These are phyloP conservation scores for Phrynocephalus guinanensis DNA, from an alignment of 2,797 vertebrate genomes.

Conservation along the genomic window DNA sequence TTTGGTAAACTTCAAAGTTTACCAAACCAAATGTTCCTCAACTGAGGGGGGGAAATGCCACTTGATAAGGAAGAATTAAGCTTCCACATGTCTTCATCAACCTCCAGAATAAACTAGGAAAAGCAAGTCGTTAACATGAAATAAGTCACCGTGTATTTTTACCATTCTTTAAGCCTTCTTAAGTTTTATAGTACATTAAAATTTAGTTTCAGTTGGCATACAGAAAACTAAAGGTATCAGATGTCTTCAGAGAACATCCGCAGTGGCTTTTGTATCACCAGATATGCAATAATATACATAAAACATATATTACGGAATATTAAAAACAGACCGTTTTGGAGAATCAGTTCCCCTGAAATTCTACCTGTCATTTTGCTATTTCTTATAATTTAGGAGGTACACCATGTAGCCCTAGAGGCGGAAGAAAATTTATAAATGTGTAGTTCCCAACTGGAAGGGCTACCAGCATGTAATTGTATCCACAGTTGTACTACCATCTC, in stretches of 20 bases:
- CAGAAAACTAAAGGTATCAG: neutral
- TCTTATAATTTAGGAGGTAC: neutral
- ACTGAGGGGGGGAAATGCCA: too few species aligned
- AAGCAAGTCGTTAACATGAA: neutral
- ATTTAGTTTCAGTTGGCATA: neutral
- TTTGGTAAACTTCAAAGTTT: neutral
- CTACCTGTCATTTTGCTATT: slow-evolving; percentile 20
- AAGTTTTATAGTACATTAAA: neutral
- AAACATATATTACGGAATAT: too few species aligned
- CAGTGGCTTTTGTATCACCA: neutral
- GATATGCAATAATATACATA: neutral
- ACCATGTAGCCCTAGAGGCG: slow-evolving; percentile 21
- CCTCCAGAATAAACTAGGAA: neutral
- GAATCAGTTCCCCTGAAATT: neutral
- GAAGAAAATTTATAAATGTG: slow-evolving; percentile 66
- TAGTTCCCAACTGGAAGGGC: slow-evolving; percentile 53
- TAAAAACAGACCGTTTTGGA: neutral
- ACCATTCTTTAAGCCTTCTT: neutral
- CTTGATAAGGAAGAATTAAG: neutral
- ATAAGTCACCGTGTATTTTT: neutral
- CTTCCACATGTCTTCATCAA: neutral
- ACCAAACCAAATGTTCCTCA: neutral
- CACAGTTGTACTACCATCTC: slow-evolving; percentile 8
- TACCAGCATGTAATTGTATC: slow-evolving; percentile 29
- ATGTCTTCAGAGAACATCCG: neutral